Base-by-base conservation (phyloP, 2,888 invertebrate genomes). In the Amphipoea oculea region DNA sequence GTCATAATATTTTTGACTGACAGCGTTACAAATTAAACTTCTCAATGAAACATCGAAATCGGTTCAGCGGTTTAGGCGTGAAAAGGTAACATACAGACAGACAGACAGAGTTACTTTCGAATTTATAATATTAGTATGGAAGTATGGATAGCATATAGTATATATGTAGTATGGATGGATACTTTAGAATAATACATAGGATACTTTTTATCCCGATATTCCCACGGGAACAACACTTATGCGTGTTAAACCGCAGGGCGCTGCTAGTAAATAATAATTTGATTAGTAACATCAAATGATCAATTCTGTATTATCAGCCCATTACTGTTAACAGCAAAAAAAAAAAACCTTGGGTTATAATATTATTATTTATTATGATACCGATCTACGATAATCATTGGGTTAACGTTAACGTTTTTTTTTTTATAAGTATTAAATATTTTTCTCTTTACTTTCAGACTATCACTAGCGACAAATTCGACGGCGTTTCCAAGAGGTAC, bases 401-500 rank as follows among this genome's bases (percentile, higher is more conserved):
- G 20, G 40, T 62, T 62, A 3, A 42, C 40, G 17, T 9, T n/a
- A 63, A 29, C 36, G 2, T 42, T 45, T 57, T 36, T 51, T 60
- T 60, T 54, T 42, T n/a, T n/a, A n/a, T n/a, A n/a, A n/a, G 20
- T 60, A 23, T 14, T 48, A 42, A 63, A 36, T 65, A 40, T 68
- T 11, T 42, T 57, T 48, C n/a, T 11, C 65, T 76, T 86, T 76
- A 70, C 51, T 92, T 92, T 71, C 91, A 93, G 93, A 87, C 88
- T 0, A 86, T 93, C 71, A 90, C 89, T 57, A 54, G 74, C 23
- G 79, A 80, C 42, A 69, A 66, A 7, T 93, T 91, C 89, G 90
- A 92, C 79, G 93, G 93, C 14, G 79, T 82, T n/a, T 90, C 92
- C 7, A 87, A 88, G 78, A 89, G 90, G 81, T 90, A 86, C 82